phyloP scores from a whole-genome alignment of 2,888 invertebrate species.

The Cataglyphis rosenhaueri region DNA sequence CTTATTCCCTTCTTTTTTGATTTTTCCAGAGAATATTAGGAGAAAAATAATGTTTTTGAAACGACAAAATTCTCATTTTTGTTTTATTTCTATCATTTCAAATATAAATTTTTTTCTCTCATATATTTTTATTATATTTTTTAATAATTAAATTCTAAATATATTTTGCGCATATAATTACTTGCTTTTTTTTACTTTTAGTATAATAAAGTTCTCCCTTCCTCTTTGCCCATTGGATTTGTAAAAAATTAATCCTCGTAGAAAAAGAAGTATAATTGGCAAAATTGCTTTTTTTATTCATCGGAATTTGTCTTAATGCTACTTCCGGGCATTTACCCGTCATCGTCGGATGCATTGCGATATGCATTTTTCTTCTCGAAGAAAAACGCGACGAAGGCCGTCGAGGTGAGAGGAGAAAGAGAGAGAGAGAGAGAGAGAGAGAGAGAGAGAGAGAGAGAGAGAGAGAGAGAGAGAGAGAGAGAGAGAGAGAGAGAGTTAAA shows the following conservation, averaged over 20 bases:
- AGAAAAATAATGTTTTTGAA: neutral
- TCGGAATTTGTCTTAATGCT: neutral
- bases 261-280: neutral
- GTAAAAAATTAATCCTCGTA: neutral
- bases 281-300: neutral
- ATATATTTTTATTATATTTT: neutral
- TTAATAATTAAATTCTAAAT: neutral
- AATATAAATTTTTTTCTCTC: neutral
- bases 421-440: slow-evolving; percentile 52
- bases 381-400: slow-evolving; percentile 59
- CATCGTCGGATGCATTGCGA: slow-evolving; percentile 27
- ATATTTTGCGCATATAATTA: neutral
- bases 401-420: slow-evolving; percentile 62
- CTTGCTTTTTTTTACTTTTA: neutral
- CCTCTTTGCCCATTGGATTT: neutral
- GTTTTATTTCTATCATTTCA: neutral
- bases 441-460: slow-evolving; percentile 50
- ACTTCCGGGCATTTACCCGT: slow-evolving; percentile 2
- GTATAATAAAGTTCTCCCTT: neutral
- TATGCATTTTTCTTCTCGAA: slow-evolving; percentile 43
- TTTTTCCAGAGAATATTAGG: neutral
- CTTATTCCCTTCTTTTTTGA: neutral
- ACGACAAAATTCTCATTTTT: neutral
- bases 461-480: slow-evolving; percentile 62
- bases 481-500: slow-evolving; percentile 57